Percentiles rank a stretch among this genome's conserved stretches.
phyloP scores from a whole-genome alignment of 2,888 invertebrate species.

The Hyppa rectilinea region DNA sequence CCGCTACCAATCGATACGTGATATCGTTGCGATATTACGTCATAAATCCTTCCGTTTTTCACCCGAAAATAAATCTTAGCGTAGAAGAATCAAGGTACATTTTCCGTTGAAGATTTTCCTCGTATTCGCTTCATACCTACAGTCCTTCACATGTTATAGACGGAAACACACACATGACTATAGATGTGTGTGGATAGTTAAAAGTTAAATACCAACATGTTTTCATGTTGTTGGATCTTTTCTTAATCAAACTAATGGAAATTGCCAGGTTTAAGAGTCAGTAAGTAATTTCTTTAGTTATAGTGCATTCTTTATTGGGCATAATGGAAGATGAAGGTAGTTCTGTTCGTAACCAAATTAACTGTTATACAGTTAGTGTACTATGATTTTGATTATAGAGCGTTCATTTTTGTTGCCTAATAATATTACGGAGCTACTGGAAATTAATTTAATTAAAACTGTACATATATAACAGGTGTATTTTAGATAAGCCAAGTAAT shows the following conservation, averaged over 20 bases:
- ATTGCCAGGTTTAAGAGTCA: slow-evolving; percentile 77
- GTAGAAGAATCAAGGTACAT: slow-evolving; percentile 41
- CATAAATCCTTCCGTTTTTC: slow-evolving; percentile 66
- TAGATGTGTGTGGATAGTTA: slow-evolving; percentile 81
- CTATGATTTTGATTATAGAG: slow-evolving; percentile 29
- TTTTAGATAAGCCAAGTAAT: neutral
- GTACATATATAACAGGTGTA: slow-evolving; percentile 1
- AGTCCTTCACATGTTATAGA: slow-evolving; percentile 71
- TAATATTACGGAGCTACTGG: slow-evolving; percentile 28
- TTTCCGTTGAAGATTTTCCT: slow-evolving; percentile 48
- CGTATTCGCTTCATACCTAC: slow-evolving; percentile 73
- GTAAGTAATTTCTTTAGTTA: slow-evolving; percentile 74
- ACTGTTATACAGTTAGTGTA: slow-evolving; percentile 29
- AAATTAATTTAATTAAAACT: slow-evolving; percentile 11
- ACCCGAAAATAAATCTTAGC: slow-evolving; percentile 68
- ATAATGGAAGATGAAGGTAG: slow-evolving; percentile 39
- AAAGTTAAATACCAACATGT: slow-evolving; percentile 87
- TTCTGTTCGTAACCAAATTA: slow-evolving; percentile 46
- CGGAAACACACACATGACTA: slow-evolving; percentile 75
- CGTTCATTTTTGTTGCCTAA: slow-evolving; percentile 26
- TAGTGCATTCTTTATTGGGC: slow-evolving; percentile 62
- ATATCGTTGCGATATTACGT: slow-evolving; percentile 67
- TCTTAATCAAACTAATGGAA: slow-evolving; percentile 88
- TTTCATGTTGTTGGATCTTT: slow-evolving; percentile 81
- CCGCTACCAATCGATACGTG: slow-evolving; percentile 88